These are phyloP conservation scores for Physella acuta DNA, from an alignment of 1,140 invertebrate genomes.

Conservation along the genomic window DNA sequence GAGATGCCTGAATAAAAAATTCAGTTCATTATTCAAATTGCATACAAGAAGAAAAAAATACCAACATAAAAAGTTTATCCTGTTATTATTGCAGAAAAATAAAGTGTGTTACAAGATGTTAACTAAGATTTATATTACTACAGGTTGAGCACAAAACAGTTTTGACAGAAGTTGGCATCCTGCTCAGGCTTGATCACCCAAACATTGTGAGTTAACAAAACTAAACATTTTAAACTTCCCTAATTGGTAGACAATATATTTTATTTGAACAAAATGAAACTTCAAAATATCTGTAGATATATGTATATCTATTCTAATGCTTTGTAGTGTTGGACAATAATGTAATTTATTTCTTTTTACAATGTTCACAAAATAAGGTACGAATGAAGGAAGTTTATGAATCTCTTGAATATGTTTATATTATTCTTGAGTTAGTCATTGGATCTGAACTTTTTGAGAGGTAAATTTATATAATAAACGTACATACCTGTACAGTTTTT, in stretches of 20 bases:
- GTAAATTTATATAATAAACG: conserved; percentile 29
- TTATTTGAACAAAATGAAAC: no score
- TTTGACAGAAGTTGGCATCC: conserved; percentile 47
- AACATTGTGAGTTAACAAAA: conserved; percentile 46
- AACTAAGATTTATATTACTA: conserved; percentile 22
- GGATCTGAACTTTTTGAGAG: conserved; percentile 63
- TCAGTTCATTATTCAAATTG: no score
- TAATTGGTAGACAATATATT: no score
- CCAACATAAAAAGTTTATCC: neutral
- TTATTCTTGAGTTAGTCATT: conserved; percentile 57
- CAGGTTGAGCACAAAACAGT: conserved; percentile 49
- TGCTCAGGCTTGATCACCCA: conserved; percentile 44
- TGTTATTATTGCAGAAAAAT: no score
- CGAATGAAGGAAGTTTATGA: conserved; percentile 58
- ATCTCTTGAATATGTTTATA: conserved; percentile 47
- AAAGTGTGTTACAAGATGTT: no score
- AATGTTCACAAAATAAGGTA: no score
- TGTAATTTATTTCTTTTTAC: no score
- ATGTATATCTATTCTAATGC: no score
- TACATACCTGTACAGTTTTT: neutral
- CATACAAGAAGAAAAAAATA: neutral
- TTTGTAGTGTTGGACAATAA: no score
- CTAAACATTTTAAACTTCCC: no score
- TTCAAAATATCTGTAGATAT: no score
- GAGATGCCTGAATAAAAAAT: no score